Evolutionary conservation across 2,797 vertebrate genomes (phyloP).

Genomic region (Sebastes alutus): DNA sequence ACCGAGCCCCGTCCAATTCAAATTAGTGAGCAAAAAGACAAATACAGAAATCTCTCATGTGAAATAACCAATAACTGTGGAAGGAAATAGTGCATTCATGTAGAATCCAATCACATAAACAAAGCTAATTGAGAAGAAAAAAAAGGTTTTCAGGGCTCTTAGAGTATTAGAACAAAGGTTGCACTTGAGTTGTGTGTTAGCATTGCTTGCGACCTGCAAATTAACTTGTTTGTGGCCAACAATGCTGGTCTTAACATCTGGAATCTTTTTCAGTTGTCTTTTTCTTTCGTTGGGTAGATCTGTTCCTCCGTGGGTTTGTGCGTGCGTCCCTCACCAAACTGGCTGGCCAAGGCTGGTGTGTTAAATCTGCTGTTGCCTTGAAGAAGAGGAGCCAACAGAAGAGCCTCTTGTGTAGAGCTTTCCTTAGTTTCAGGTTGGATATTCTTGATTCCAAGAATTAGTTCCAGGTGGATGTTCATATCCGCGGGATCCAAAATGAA

Average conservation of each 20-base stretch:
- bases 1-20: background rate
- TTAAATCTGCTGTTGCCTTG: background rate
- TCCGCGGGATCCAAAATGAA: slow-evolving; percentile 10
- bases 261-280: background rate
- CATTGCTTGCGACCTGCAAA: background rate
- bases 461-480: slow-evolving; percentile 3
- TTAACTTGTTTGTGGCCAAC: background rate
- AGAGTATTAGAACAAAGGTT: background rate
- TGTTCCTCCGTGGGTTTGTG: background rate
- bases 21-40: too few species aligned
- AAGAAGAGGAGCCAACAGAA: background rate
- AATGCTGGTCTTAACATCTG: background rate
- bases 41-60: too few species aligned
- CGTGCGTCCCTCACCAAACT: background rate
- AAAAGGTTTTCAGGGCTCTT: background rate
- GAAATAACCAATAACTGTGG: background rate
- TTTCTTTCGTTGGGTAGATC: background rate
- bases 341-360: background rate
- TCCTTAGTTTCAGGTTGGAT: slow-evolving; percentile 12
- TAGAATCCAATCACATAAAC: background rate
- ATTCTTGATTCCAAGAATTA: slow-evolving; percentile 8
- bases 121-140: background rate
- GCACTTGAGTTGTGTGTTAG: background rate
- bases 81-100: background rate
- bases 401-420: background rate